Evolutionary conservation across 2,888 invertebrate genomes (phyloP).

Genomic region (Notocelia uddmanniana): DNA sequence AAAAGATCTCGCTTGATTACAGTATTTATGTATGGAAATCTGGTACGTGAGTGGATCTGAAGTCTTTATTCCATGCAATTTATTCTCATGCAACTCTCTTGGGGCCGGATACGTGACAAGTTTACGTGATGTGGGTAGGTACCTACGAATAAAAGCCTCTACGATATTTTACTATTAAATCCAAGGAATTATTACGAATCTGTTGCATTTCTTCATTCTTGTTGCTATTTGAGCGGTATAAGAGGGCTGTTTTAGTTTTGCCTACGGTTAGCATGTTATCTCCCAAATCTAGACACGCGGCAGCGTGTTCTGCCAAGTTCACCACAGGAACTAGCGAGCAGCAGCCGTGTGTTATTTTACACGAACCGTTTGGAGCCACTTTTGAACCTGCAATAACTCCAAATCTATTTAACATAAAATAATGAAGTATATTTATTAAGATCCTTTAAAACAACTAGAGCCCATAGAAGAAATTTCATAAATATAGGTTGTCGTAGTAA

Average conservation of each 20-base stretch:
- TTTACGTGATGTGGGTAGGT: slow-evolving; percentile 47
- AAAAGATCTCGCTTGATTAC: slow-evolving; percentile 49
- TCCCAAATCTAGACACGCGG: too few relatives aligned
- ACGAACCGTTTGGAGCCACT: too few relatives aligned
- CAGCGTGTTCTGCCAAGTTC: too few relatives aligned
- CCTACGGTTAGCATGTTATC: neutral
- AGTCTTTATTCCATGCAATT: slow-evolving; percentile 62
- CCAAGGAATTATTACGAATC: slow-evolving; percentile 46
- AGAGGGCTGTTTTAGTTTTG: neutral
- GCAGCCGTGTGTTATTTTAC: too few relatives aligned
- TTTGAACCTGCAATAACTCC: too few relatives aligned
- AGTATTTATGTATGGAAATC: slow-evolving; percentile 60
- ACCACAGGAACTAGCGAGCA: too few relatives aligned
- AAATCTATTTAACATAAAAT: too few relatives aligned
- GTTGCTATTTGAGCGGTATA: neutral
- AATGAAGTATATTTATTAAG: too few relatives aligned
- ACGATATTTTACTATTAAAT: slow-evolving; percentile 62
- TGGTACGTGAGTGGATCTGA: slow-evolving; percentile 54
- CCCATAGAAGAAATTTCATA: too few relatives aligned
- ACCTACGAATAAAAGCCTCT: slow-evolving; percentile 53
- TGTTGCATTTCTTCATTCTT: slow-evolving; percentile 11
- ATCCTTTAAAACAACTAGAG: too few relatives aligned
- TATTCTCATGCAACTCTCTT: slow-evolving; percentile 58
- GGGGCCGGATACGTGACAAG: slow-evolving; percentile 55
- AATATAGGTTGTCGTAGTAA: too few relatives aligned